These are phyloP conservation scores for Corapipo altera DNA, from an alignment of 2,113 vertebrate species.

Conservation along the genomic window DNA sequence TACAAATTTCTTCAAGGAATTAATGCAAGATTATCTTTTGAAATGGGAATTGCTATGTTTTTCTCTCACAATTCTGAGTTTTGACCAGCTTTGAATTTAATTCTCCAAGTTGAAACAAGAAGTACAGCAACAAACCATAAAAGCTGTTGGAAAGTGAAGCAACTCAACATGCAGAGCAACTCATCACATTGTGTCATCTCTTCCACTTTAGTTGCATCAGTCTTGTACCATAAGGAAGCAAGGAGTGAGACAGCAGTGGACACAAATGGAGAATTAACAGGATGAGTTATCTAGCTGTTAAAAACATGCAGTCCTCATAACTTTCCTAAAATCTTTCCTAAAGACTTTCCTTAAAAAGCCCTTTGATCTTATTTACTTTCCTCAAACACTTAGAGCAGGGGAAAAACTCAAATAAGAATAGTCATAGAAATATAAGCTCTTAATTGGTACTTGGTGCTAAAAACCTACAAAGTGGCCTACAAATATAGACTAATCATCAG, in stretches of 20 bases:
- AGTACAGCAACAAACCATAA: not conserved
- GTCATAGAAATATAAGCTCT: not conserved
- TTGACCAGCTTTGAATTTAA: not conserved
- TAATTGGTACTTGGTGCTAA: not conserved
- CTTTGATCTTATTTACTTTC: not conserved
- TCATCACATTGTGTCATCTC: not conserved
- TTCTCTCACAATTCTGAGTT: not conserved
- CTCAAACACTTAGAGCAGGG: not conserved
- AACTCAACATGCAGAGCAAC: not conserved
- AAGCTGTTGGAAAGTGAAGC: not conserved
- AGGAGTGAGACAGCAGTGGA: not conserved
- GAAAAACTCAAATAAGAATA: not conserved
- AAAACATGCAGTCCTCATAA: not conserved
- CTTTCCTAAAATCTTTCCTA: not conserved
- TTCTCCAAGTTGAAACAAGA: not conserved
- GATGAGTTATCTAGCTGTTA: not conserved
- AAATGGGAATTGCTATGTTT: not conserved
- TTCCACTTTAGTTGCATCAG: not conserved
- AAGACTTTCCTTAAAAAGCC: not conserved
- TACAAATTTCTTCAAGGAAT: not conserved
- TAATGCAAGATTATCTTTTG: not conserved
- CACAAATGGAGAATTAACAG: not conserved
- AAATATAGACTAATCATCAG: not conserved
- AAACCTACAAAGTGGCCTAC: not conserved
- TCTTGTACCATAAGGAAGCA: not conserved